Base-by-base conservation (phyloP, 1,140 invertebrate genomes). In the Chionoecetes opilio region DNA sequence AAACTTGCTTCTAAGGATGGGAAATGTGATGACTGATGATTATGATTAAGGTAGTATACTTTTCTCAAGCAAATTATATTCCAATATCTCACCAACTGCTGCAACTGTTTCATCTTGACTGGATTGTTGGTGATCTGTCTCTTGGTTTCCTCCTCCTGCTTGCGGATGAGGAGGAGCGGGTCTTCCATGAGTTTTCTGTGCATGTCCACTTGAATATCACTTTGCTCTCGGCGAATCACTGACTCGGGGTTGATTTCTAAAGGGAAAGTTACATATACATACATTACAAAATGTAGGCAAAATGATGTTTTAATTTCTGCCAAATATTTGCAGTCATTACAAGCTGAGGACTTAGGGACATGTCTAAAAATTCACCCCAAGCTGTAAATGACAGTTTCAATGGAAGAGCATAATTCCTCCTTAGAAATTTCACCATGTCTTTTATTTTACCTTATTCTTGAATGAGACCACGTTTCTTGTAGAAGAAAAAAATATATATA, bases 101-200 rank as follows among this genome's bases (percentile, higher is more conserved):
- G 98, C 0, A 99, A 97, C 97, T 98, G 98, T 96, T 99, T 98
- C 96, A 99, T 97, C 97, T 98, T 99, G 0, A 99, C 97, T n/a
- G 99, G 99, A 98, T 99, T 99, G 96, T 99, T 98, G 11, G 99
- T 97, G 34, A 99, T 97, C 96, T 98, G 98, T 90, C 98, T 98
- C 82, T 98, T 97, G 0, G 98, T 98, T 97, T 99, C 99, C 97
- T 99, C 98, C 97, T 99, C 98, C 93, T 98, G 98, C 97, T 98
- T 98, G 96, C 98, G 98, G 0, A 99, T 99, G 2, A 98, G 97
- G 96, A 98, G 98, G 38, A 99, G 97, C 0, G 99, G 99, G 97
- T 99, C 99, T 97, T 99, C 99, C 97, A 99, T 98, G 94, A 99
- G 97, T 97, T 99, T 99, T 86, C 98, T 97, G 75, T 97, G 97